Conservation (phyloP, 53 echinoderm and acorn worm species). For the Henricia sp. region DNA sequence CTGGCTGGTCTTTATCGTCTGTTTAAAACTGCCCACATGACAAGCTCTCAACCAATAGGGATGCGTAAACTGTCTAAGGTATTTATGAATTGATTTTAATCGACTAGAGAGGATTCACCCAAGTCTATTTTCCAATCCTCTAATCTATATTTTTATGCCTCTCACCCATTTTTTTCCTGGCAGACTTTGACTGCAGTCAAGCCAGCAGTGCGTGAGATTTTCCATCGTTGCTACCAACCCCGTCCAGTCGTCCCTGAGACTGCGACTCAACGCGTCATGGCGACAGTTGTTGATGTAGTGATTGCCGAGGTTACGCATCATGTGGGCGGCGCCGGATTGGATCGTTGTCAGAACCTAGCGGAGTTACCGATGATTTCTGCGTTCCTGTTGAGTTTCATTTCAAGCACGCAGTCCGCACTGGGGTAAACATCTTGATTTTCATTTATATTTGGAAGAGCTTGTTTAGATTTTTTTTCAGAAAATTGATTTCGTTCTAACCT, state of each 20-base stretch:
- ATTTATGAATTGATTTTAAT: too few relatives aligned
- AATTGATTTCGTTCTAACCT: too few relatives aligned
- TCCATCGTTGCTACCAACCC: conserved; percentile 61
- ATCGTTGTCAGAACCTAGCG: conserved; percentile 50
- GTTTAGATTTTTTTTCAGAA: too few relatives aligned
- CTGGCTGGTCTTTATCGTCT: too few relatives aligned
- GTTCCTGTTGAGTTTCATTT: conserved; percentile 68
- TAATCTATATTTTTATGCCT: background rate
- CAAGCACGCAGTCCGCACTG: conserved; percentile 55
- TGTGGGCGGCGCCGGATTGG: conserved; percentile 62
- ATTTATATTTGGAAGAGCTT: background rate
- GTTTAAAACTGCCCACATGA: too few relatives aligned
- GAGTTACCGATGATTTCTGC: conserved; percentile 72
- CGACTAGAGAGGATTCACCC: too few relatives aligned
- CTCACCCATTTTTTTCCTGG: background rate
- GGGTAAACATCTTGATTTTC: conserved; percentile 34
- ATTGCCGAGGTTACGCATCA: conserved; percentile 74
- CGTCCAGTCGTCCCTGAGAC: conserved; percentile 33
- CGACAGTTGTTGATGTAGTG: conserved; percentile 70
- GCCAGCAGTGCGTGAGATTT: conserved; percentile 71
- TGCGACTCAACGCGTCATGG: conserved; percentile 50
- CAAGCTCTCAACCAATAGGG: too few relatives aligned
- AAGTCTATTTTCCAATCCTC: background rate
- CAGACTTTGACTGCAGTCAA: conserved; percentile 73
- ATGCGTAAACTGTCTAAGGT: too few relatives aligned